These are phyloP conservation scores for Neogobius melanostomus DNA, from an alignment of 2,113 vertebrate species.

Conservation along the genomic window DNA sequence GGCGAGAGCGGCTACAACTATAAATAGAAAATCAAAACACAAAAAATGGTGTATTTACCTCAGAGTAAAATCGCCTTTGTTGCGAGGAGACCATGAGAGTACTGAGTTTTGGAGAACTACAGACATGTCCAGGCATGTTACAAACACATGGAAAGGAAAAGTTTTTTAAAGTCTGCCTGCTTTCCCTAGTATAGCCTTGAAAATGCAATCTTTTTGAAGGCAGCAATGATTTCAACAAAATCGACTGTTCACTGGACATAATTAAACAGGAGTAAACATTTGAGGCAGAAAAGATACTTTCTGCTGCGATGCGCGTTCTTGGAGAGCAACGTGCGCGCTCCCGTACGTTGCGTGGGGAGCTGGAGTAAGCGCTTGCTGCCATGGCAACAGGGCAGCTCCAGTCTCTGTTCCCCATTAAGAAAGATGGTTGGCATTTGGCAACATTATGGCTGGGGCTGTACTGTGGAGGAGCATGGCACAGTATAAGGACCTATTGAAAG, in stretches of 20 bases:
- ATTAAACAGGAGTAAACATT: slow-evolving; percentile 33
- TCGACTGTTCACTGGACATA: background rate
- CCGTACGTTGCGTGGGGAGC: slow-evolving; percentile 69
- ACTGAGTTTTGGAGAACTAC: slow-evolving; percentile 8
- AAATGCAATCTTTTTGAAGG: too few relatives aligned
- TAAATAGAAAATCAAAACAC: background rate
- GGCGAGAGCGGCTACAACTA: too few relatives aligned
- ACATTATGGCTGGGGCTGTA: slow-evolving; percentile 63
- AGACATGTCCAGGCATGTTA: slow-evolving; percentile 71
- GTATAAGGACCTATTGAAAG: slow-evolving; percentile 71
- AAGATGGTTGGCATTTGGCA: slow-evolving; percentile 65
- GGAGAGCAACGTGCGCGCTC: slow-evolving; percentile 56
- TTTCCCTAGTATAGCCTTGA: too few relatives aligned
- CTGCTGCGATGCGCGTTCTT: slow-evolving; percentile 31
- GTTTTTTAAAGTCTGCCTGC: too few relatives aligned
- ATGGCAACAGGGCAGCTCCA: slow-evolving; percentile 78
- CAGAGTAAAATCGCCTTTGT: background rate
- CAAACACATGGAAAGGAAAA: background rate
- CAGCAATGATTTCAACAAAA: too few relatives aligned
- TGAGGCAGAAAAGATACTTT: slow-evolving; percentile 41
- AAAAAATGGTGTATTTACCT: background rate
- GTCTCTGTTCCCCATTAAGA: slow-evolving; percentile 74
- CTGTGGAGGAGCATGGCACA: slow-evolving; percentile 68
- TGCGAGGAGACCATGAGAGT: background rate
- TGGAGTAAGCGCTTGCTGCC: slow-evolving; percentile 75